Evolutionary conservation across 2,797 vertebrate genomes (phyloP), one percentile per base, ranked within the genome.

Genomic region (Muscicapa comitata): DNA sequence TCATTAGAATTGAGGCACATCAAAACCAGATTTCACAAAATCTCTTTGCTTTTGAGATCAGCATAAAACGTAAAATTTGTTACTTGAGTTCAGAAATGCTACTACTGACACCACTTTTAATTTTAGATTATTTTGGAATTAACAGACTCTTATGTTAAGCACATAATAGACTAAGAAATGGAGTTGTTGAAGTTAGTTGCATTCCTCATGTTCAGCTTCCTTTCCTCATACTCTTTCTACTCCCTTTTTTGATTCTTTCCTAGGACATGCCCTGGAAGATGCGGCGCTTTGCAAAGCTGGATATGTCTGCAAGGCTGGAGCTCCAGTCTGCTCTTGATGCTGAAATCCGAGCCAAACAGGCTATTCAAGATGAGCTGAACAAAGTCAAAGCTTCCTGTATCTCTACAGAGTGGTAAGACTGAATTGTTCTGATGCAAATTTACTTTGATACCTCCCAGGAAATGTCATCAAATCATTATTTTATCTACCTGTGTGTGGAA

Each of bases 251-350:
- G 7, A 6, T 57, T 73, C 28, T 72, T 91, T 82, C 55, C 37
- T 92, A 99, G 99, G 99, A 99, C 97, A 99, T 99, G 99, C 99
- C 99, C 2, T 99, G 99, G 99, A 99, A 99, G 98, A 99, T 99
- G 99, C 98, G 99, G 1, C 99, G 99, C 75, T 99, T 99, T 47
- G 99, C 99, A 61, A 99, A 99, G 98, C 98, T 99, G 96, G 99
- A 99, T 96, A 99, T 99, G 99, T 99, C 99, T 17, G 99, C 99
- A 6, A 98, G 99, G 80, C 93, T 99, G 96, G 99, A 99, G 96
- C 98, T 99, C 48, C 99, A 99, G 97, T 99, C 99, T 5, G 99
- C 99, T 31, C 97, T 99, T 70, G 99, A 99, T 54, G 98, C 99
- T 25, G 99, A 99, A 98, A 99, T 99, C 97, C 98, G 99, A 96